Base-by-base conservation (phyloP, 23 tunicate genomes). In the Trididemnum clinides region DNA sequence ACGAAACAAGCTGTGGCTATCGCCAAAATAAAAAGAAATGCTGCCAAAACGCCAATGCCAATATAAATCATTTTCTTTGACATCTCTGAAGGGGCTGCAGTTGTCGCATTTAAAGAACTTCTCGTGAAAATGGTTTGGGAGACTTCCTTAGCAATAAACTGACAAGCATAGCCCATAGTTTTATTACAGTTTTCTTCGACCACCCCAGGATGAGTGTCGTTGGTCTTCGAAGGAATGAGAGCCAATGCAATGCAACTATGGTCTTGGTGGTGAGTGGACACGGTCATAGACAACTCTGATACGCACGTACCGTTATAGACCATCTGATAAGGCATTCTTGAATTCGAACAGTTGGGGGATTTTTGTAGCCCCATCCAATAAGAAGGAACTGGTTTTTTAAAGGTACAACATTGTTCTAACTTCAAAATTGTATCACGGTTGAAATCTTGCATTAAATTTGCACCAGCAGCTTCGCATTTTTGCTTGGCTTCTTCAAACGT, bases 181-280 rank as follows among this genome's bases (percentile, higher is more conserved):
- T 59, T 25, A 59, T 59, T 59, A n/a, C 66, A 59, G 3, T 25
- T 4, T n/a, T 59, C 27, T 28, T 59, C 66, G 5, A 15, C 22
- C 25, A 59, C 5, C 25, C 66, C 66, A n/a, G 66, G 27, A 59
- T 59, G 66, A n/a, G 66, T 59, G 66, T 59, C 66, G 66, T 4
- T 3, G 20, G 66, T 10, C 5, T 59, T 25, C 3, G 66, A 15
- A 19, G 66, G 66, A 10, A 59, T n/a, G 27, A 59, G 66, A 25
- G 22, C 66, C 22, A 59, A 59, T 3, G 27, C 66, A 12, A 28
- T n/a, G 66, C 66, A 59, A 59, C 5, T 59, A 5, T 15, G 25
- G 25, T 59, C 22, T 59, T 59, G 66, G 3, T 25, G 5, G 3
- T 3, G 20, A 12, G 5, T 59, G 25, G 66, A 59, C 3, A 59